Base-by-base conservation (phyloP, 2,113 vertebrate genomes). In the Platysternon megacephalum region DNA sequence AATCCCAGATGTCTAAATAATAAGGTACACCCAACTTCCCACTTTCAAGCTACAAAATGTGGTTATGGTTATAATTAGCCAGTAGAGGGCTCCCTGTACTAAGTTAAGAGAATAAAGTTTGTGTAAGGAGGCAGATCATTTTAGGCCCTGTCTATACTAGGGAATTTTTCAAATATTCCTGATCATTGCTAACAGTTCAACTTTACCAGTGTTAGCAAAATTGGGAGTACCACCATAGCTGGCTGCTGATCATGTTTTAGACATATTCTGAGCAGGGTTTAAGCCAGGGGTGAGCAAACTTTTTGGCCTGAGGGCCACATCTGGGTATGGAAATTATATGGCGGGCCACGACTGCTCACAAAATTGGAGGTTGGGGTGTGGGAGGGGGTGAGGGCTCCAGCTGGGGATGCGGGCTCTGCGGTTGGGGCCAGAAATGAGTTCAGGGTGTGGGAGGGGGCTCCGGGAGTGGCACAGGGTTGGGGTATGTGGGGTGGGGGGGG, bases 71-170 rank as follows among this genome's bases (percentile, higher is more conserved):
- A 84, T 24, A 2, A 2, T 4, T 29, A 58, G 46, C 86, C 90
- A 24, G 87, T 2, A 97, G 65, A 85, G 44, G 88, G 85, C 87
- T 80, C 55, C 74, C 46, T 5, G 52, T 11, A 32, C n/a, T 2
- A n/a, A 3, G 49, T 0, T 11, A 35, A 53, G 61, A 39, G 16
- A 68, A n/a, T 1, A 14, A 78, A 86, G 48, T 12, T 28, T 0
- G 2, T 7, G 4, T 0, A 3, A 5, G 21, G 2, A 2, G 49
- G 48, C 74, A 82, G n/a, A 35, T 16, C 21, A 68, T 26, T 24
- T 39, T 46, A 83, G 74, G 86, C 32, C 16, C 72, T 9, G 16
- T 9, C 26, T 10, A 56, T 76, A 28, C 1, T 55, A 55, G 39
- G 22, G 28, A 61, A 1, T 11, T 39, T 84, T 79, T 78, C 46